Base-by-base conservation (phyloP, 2,888 invertebrate genomes). In the Euzetes globulus region DNA sequence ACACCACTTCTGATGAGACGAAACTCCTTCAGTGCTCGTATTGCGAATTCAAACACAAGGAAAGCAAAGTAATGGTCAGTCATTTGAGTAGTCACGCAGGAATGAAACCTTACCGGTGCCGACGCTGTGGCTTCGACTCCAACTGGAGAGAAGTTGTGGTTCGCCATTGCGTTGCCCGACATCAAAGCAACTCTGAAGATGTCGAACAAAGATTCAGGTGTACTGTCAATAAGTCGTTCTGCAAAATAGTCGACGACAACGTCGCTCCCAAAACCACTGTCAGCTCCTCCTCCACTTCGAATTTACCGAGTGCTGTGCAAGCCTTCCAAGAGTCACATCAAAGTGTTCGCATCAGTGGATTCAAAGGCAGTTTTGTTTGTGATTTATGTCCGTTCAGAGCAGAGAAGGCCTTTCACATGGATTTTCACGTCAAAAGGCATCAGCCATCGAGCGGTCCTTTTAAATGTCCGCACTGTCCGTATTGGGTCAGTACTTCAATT, bases 401-500 rank as follows among this genome's bases (percentile, higher is more conserved):
- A 50, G 84, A 86, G 77, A 86, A 87, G 79, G 85, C 87, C 75
- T 84, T 85, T 70, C 84, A 85, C 71, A 85, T 90, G 77, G 85
- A 87, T 58, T 83, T 85, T 29, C 91, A 92, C 81, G 83, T 88
- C 78, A 86, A 87, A 76, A 88, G 89, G 79, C 91, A 92, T 82
- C 86, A 87, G 72, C 87, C 89, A 80, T 83, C 76, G 83, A 77
- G 77, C 52, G 88, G 88, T 75, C 88, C 89, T 63, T 89, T 88
- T 81, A 91, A 90, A 82, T 94, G 93, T 82, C 88, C 87, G 79
- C 88, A 88, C 80, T 94, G 93, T 81, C 89, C 90, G 0, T 93
- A 87, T 83, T 91, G 73, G 58, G 78, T 78, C 0, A 78, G 77
- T 60, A 75, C 76, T 27, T 13, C 15, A 47, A 11, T 47, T 77